Evolutionary conservation across 2,113 vertebrate species (phyloP).

Genomic region (Pogonocichla stellata): DNA sequence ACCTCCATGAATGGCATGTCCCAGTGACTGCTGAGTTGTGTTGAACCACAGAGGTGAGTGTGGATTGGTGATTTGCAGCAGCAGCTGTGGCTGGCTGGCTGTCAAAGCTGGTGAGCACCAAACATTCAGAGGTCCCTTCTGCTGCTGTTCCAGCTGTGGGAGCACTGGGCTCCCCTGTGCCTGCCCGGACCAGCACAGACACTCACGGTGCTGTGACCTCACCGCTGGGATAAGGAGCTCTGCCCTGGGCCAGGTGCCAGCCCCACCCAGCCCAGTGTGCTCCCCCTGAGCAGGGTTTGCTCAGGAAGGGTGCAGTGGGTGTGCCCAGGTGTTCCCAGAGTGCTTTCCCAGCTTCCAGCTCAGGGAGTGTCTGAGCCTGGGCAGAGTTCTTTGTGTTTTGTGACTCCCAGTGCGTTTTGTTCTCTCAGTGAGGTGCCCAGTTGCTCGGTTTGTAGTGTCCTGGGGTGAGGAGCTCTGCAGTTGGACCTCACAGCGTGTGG

Average conservation of each 20-base stretch:
- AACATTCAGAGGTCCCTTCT: background rate
- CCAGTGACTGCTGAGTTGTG: background rate
- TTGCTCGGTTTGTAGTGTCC: background rate
- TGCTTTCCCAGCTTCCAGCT: background rate
- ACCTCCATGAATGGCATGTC: background rate
- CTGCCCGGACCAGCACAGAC: accelerated
- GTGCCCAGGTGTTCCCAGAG: background rate
- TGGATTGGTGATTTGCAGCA: background rate
- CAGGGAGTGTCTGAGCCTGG: background rate
- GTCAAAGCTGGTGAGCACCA: background rate
- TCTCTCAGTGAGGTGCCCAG: background rate
- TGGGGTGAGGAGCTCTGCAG: background rate
- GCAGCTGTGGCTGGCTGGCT: background rate
- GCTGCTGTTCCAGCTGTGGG: background rate
- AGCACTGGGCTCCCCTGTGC: accelerated
- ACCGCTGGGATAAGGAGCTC: background rate
- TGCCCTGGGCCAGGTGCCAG: background rate
- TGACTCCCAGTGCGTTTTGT: background rate
- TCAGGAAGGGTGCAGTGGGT: background rate
- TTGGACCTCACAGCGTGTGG: background rate
- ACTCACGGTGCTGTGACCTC: accelerated
- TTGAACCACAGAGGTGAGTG: background rate
- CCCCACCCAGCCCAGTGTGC: background rate
- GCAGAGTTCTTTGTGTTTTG: background rate
- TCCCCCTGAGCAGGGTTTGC: background rate